Evolutionary conservation across 2,797 vertebrate genomes (phyloP).

Genomic region (Argyrosomus regius): DNA sequence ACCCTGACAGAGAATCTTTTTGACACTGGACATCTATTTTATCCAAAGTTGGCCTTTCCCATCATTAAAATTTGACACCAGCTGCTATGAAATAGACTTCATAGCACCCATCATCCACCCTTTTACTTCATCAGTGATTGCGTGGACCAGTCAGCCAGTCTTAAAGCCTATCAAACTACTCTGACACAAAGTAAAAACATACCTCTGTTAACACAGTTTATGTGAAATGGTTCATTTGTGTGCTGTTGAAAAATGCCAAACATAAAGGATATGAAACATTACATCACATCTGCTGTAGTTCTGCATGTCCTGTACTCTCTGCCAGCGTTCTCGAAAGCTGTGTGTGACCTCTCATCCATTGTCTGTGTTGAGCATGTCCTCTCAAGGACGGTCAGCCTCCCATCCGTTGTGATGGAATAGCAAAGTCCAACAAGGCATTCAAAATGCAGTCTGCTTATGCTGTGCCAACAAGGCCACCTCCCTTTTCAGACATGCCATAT

Average conservation of each 20-base stretch:
- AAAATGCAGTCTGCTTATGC: constrained; percentile 50
- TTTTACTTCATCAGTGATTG: constrained; percentile 20
- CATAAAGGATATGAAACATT: not conserved
- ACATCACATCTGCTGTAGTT: not conserved
- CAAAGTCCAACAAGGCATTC: constrained; percentile 55
- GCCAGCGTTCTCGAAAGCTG: not conserved
- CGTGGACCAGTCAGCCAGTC: constrained; percentile 11
- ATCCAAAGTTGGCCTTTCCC: not conserved
- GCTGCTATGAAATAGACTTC: not conserved
- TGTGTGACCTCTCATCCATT: constrained; percentile 43
- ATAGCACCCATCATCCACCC: not conserved
- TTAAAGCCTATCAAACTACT: constrained; percentile 14
- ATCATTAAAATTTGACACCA: not conserved
- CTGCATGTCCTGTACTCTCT: constrained; percentile 8
- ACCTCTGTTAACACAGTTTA: not conserved
- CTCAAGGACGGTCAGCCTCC: constrained; percentile 57
- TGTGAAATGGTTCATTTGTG: not conserved
- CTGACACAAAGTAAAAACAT: constrained; percentile 5
- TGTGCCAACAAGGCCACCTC: constrained; percentile 65
- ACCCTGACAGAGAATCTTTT: not conserved
- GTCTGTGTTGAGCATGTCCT: constrained; percentile 38
- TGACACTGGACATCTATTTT: not conserved
- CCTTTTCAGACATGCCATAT: constrained; percentile 52
- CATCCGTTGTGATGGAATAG: constrained; percentile 49
- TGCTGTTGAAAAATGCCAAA: not conserved